Evolutionary conservation across 53 echinoderm and acorn worm genomes (phyloP).

Genomic region (Echinometra lucunter): DNA sequence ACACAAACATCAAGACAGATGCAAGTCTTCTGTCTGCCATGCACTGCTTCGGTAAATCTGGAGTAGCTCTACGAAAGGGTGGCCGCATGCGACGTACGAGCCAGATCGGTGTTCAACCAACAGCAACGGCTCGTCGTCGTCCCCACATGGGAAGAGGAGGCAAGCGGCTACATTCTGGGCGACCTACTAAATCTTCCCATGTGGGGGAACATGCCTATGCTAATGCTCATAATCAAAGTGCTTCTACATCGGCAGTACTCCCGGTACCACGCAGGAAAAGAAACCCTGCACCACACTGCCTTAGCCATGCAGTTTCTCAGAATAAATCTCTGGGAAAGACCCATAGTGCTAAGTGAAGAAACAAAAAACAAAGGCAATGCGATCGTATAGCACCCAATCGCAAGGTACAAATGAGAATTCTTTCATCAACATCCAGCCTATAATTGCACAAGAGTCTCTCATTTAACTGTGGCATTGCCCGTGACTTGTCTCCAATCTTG

Average conservation of each 20-base stretch:
- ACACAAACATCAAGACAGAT: background rate
- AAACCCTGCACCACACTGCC: slow-evolving; percentile 1
- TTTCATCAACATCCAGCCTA: no score
- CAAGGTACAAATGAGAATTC: no score
- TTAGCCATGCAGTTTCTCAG: background rate
- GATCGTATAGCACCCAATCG: no score
- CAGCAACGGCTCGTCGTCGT: background rate
- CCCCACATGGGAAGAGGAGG: slow-evolving; percentile 34
- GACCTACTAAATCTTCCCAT: background rate
- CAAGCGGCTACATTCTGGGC: background rate
- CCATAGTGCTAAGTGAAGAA: background rate
- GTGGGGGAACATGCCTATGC: slow-evolving; percentile 1
- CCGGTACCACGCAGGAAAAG: background rate
- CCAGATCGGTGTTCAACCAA: slow-evolving; percentile 26
- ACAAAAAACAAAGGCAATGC: no score
- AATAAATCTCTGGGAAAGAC: background rate
- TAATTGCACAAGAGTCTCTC: no score
- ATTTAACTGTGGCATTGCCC: no score
- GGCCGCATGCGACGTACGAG: background rate
- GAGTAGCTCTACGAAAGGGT: background rate
- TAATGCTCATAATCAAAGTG: background rate
- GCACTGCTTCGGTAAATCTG: slow-evolving; percentile 13
- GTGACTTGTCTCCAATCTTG: no score
- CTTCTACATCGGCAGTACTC: background rate
- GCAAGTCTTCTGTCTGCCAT: background rate